These are phyloP conservation scores for Eudasyphora cyanicolor DNA, from an alignment of 2,888 invertebrate species.

Conservation along the genomic window DNA sequence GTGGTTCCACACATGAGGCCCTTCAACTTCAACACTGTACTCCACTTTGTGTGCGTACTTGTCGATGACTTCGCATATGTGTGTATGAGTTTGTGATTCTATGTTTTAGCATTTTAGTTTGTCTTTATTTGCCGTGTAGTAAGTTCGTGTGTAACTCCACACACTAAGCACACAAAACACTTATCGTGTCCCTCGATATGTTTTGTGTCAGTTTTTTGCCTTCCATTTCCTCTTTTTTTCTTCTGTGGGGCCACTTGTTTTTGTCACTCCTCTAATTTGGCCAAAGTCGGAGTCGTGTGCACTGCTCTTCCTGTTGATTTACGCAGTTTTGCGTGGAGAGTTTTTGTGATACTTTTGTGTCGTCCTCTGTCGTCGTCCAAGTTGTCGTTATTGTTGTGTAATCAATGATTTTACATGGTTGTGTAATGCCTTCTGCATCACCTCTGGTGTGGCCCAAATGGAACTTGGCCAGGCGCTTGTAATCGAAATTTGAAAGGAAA, in stretches of 20 bases:
- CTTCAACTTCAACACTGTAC: no score
- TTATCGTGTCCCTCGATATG: conserved; percentile 56
- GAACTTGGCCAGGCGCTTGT: conserved; percentile 17
- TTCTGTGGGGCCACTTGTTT: conserved; percentile 44
- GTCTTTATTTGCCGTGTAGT: conserved; percentile 56
- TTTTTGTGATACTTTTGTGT: conserved; percentile 12
- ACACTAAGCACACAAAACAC: conserved; percentile 56
- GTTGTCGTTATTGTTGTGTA: conserved; percentile 40
- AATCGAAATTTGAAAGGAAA: conserved; percentile 45
- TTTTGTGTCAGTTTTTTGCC: conserved; percentile 29
- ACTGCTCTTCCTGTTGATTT: conserved; percentile 21
- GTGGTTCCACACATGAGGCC: no score
- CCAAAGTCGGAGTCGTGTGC: neutral
- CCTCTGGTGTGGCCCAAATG: conserved; percentile 22
- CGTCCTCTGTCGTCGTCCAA: neutral
- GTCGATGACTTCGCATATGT: conserved; percentile 42
- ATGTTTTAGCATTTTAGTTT: conserved; percentile 41
- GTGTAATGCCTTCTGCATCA: conserved; percentile 53
- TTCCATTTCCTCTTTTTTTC: conserved; percentile 9
- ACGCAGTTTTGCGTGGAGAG: conserved; percentile 35
- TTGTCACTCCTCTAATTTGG: conserved; percentile 26
- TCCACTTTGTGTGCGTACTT: conserved; percentile 12
- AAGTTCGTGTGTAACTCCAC: no score
- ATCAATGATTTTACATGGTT: conserved; percentile 62
- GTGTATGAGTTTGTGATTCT: conserved; percentile 41